Percentiles rank a stretch among this genome's conserved stretches.
phyloP scores from a whole-genome alignment of 2,797 vertebrate genomes.

The Nothura maculosa region DNA sequence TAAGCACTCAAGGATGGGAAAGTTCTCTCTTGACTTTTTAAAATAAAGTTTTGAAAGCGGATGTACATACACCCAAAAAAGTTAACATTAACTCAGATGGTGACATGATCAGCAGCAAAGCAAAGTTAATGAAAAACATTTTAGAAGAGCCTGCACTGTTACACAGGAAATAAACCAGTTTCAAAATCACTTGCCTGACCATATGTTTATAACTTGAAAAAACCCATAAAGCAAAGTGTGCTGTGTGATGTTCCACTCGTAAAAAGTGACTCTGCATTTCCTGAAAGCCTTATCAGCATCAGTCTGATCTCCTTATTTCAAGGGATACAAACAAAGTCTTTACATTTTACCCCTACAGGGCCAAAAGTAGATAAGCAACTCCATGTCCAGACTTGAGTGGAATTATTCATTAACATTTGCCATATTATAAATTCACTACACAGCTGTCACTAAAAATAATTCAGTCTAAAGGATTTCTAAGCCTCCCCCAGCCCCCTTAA shows the following conservation, averaged over 20 bases:
- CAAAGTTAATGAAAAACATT: background rate
- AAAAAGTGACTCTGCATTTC: conserved; percentile 62
- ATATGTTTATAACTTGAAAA: background rate
- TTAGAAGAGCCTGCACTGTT: background rate
- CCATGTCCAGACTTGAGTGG: background rate
- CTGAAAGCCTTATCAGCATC: conserved; percentile 48
- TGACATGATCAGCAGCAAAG: background rate
- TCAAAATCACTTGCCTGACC: conserved; percentile 60
- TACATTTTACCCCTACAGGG: background rate
- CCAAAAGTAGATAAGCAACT: background rate
- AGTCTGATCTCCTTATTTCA: conserved; percentile 1
- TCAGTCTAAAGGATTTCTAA: background rate
- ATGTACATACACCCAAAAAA: background rate
- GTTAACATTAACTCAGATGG: background rate
- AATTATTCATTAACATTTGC: conserved; percentile 12
- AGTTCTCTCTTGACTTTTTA: background rate
- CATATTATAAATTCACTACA: background rate
- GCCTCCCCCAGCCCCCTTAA: background rate
- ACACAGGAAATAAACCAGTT: conserved; percentile 66
- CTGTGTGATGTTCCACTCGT: conserved; percentile 38
- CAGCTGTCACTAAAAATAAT: background rate
- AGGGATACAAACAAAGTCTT: background rate
- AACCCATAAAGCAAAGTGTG: background rate
- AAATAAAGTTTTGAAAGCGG: background rate
- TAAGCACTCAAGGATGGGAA: background rate